Evolutionary conservation across 2,113 vertebrate genomes (phyloP).

Genomic region (Uria aalge): DNA sequence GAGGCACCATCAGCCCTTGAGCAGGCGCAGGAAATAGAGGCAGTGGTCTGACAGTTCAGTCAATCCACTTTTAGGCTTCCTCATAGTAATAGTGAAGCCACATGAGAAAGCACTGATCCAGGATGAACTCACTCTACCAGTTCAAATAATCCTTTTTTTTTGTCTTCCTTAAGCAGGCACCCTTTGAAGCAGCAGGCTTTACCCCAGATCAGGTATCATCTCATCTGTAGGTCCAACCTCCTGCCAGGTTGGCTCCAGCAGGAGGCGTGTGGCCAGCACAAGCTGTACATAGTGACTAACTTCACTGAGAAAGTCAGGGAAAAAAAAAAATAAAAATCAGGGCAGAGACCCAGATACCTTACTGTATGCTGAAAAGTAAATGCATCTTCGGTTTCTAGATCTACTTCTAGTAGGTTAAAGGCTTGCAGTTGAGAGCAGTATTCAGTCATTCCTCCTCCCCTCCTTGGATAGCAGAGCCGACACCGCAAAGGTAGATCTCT

Average conservation of each 20-base stretch:
- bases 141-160: not conserved
- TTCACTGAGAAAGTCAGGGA: not conserved
- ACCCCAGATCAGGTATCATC: not conserved
- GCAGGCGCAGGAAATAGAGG: not conserved
- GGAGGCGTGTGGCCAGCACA: not conserved
- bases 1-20: accelerated
- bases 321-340: not conserved
- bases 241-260: not conserved
- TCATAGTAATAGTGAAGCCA: not conserved
- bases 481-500: not conserved
- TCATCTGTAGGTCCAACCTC: not conserved
- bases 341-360: not conserved
- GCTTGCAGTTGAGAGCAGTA: not conserved
- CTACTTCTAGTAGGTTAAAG: not conserved
- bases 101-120: not conserved
- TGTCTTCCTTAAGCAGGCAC: not conserved
- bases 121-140: not conserved
- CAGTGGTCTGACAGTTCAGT: not conserved
- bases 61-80: not conserved
- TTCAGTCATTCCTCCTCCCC: not conserved
- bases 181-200: not conserved
- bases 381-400: not conserved
- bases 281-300: not conserved
- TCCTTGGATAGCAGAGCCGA: not conserved
- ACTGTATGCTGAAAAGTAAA: not conserved